Base-by-base conservation (phyloP, 1,140 invertebrate species). In the Phocides pigmalion region DNA sequence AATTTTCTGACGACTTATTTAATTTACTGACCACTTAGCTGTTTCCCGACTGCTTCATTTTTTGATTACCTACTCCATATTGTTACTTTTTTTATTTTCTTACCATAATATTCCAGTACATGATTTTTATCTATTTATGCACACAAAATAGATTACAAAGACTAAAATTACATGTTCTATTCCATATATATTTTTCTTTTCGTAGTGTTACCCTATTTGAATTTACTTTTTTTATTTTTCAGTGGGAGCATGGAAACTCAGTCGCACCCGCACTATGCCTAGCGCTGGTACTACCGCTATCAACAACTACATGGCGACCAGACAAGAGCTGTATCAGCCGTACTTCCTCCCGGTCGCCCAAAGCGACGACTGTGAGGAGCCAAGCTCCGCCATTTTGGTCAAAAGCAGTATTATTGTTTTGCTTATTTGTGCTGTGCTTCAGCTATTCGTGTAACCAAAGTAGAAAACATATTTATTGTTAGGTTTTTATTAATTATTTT, bases 201-300 rank as follows among this genome's bases (percentile, higher is more conserved):
- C 8, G 8, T 32, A 3, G 20, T 22, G 5, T 22, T 22, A 3
- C 20, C 5, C 2, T 22, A 22, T 22, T 5, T 22, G 5, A 22
- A 22, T 22, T 3, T 22, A 22, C 5, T 62, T n/a, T 6, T 12
- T 58, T 64, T 67, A 44, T 61, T 50, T 61, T 68, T 63, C 56
- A 84, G 81, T 84, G 39, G 70, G 69, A 2, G 73, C 66, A 17
- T 84, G 81, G 81, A 80, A 81, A 14, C 69, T 83, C 6, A 89
- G 86, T 54, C 71, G 86, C 3, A 72, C 64, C 28, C 62, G 51
- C 0, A 62, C 49, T 1, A 41, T 82, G 53, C 46, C 75, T 5
- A 12, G 39, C 0, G 32, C 35, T 12, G 66, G 68, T 0, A 59
- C 54, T 0, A 44, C 67, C 2, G 70, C 66, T 9, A 77, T 82